A percentile compares a stretch with the other conserved stretches of the same genome.
Evolutionary conservation across 2,113 vertebrate species (phyloP).

Genomic region (Heterotilapia buettikoferi): DNA sequence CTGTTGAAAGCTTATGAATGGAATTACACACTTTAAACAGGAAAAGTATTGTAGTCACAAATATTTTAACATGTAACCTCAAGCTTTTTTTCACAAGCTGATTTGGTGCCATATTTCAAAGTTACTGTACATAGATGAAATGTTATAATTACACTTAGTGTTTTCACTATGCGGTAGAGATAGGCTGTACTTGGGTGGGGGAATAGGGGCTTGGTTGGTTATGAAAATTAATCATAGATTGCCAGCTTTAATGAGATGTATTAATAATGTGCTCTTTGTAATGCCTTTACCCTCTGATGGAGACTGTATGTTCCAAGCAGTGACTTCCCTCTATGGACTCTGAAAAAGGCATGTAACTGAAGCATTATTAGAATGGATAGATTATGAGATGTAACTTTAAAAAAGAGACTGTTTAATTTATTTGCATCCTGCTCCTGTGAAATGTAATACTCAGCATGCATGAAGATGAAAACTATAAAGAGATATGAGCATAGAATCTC

Average conservation of each 20-base stretch:
- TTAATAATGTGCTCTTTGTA: conserved; percentile 66
- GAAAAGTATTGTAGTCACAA: conserved; percentile 38
- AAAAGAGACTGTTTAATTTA: conserved; percentile 67
- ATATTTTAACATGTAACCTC: conserved; percentile 55
- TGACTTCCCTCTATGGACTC: conserved; percentile 46
- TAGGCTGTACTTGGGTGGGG: conserved; percentile 29
- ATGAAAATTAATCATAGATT: conserved; percentile 59
- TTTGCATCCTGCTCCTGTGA: conserved; percentile 78
- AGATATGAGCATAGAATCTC: conserved; percentile 61
- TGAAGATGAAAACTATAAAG: conserved; percentile 65
- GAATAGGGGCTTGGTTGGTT: conserved; percentile 11
- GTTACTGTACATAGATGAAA: conserved; percentile 69
- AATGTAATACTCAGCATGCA: conserved; percentile 75
- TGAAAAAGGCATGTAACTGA: conserved; percentile 75
- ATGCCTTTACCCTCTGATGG: conserved; percentile 52
- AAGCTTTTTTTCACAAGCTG: conserved; percentile 51
- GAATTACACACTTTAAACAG: conserved; percentile 9
- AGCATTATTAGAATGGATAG: conserved; percentile 77
- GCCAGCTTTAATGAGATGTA: conserved; percentile 65
- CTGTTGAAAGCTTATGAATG: conserved; percentile 15
- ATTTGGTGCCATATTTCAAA: conserved; percentile 67
- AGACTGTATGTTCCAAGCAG: conserved; percentile 54
- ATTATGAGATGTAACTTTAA: conserved; percentile 68
- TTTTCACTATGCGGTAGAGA: conserved; percentile 38
- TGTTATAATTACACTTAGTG: conserved; percentile 50